Evolutionary conservation across 37 sponge, comb jelly and placozoan genomes (phyloP).

Genomic region (Ianthella basta): DNA sequence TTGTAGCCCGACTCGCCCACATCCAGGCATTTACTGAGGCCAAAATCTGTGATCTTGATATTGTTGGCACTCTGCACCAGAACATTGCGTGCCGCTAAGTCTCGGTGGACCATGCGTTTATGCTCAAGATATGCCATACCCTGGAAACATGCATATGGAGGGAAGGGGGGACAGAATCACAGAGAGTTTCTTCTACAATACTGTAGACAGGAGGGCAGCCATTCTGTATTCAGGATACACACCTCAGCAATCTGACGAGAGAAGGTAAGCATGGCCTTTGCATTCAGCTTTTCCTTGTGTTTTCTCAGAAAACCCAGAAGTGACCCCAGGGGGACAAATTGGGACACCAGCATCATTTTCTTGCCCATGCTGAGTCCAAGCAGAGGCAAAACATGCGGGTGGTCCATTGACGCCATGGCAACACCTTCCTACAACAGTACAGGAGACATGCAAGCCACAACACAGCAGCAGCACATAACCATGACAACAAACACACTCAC

Average conservation of each 20-base stretch:
- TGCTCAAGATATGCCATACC: constrained; percentile 93
- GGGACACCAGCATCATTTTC: constrained; percentile 86
- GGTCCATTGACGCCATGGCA: constrained; percentile 88
- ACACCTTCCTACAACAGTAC: constrained; percentile 74
- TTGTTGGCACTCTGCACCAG: constrained; percentile 75
- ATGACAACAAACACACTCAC: not conserved
- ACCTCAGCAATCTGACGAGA: constrained; percentile 76
- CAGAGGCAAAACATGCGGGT: constrained; percentile 80
- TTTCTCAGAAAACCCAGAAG: constrained; percentile 87
- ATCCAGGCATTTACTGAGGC: constrained; percentile 83
- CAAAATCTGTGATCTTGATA: constrained; percentile 97
- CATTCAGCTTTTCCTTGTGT: constrained; percentile 67
- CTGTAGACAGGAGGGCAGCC: no score
- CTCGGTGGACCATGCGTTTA: constrained; percentile 86
- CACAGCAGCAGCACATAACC: no score
- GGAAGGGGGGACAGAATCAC: not conserved
- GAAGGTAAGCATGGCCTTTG: constrained; percentile 70
- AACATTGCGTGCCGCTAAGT: constrained; percentile 92
- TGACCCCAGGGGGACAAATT: constrained; percentile 90
- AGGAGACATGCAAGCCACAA: not conserved
- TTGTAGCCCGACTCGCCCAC: constrained; percentile 75
- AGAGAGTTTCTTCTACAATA: no score
- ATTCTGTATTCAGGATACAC: not conserved
- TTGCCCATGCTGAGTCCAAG: constrained; percentile 83
- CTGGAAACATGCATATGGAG: constrained; percentile 17